These are phyloP conservation scores for Oryctolagus cuniculus DNA, from an alignment of 2,113 vertebrate genomes.

Conservation along the genomic window mOryCun1.1 NC_091447.1:8318001-8318500, in stretches of 20 bases:
- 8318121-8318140: not conserved
- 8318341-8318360: not conserved
- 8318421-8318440: not conserved
- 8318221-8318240: not conserved
- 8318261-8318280: not conserved
- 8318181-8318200: not conserved
- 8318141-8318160: not conserved
- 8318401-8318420: not conserved
- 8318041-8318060: not conserved
- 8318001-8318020: not conserved
- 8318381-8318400: accelerated
- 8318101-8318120: not conserved
- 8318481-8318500: not conserved
- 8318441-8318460: not conserved
- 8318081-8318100: not conserved
- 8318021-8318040: not conserved
- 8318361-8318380: not conserved
- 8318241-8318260: not conserved
- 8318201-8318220: not conserved
- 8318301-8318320: not conserved
- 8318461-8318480: not conserved
- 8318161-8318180: not conserved
- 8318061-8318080: not conserved
- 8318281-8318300: not conserved
- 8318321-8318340: not conserved